Base-by-base conservation (phyloP, 2,113 vertebrate species). In the Lycocorax pyrrhopterus region DNA sequence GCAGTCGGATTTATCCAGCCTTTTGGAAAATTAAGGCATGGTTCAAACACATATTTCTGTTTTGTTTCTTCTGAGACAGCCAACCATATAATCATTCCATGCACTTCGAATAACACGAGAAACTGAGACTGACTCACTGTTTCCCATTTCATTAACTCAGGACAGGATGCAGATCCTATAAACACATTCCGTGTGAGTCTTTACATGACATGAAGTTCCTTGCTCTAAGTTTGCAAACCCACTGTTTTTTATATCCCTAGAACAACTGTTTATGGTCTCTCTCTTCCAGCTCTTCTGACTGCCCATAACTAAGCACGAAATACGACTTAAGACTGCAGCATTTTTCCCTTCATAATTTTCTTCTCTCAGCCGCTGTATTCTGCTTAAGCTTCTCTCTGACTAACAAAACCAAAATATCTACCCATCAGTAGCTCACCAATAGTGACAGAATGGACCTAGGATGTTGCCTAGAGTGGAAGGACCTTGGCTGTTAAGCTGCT, bases 141-240 rank as follows among this genome's bases (percentile, higher is more conserved):
- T 98, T 98, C 89, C 93, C 88, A 41, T 96, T 97, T 97, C 84
- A 58, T 91, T 96, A 92, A 60, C 80, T 96, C 49, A 44, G 72
- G 87, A 96, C 96, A 97, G 94, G 96, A 97, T 96, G 78, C 91
- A 86, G 89, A 96, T 78, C 86, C 94, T 95, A 93, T 95, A 97
- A 97, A 97, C 94, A 96, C 51, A 66, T 91, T 97, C 77, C 49
- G 7, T 90, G 23, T 84, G 80, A 93, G 79, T 55, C 80, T 96
- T 97, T 84, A 62, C 77, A 73, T 76, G 80, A 84, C 87, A 78
- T 37, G 87, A 66, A 96, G 90, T 78, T 93, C 83, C 85, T 94
- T 87, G 85, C 44, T 68, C 47, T 62, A 75, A 79, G 59, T 72
- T 91, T 87, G n/a, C 49, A 92, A 90, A 67, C 22, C 47, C 79